Evolutionary conservation across 2,797 vertebrate species (phyloP), one percentile per base, ranked within the genome.

Genomic region (Epinephelus coioides): DNA sequence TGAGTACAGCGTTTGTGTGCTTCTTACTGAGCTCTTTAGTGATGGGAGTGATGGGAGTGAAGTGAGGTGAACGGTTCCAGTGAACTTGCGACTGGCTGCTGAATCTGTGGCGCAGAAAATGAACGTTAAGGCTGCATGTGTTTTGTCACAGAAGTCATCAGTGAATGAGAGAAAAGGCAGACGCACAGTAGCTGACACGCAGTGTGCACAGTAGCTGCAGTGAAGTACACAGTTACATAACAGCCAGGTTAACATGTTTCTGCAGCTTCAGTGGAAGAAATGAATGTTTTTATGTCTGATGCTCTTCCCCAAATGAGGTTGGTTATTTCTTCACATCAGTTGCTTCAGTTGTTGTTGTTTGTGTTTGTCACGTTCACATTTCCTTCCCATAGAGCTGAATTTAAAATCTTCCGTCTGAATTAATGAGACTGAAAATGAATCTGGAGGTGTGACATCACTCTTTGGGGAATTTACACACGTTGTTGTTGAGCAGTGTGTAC

Each of bases 1-100:
- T 86, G 64, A 88, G 87, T 85, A 64, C 60, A 40, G 10, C 14
- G 15, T 65, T 14, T 25, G 13, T 54, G 60, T 62, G 9, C 1
- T 50, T 69, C 4, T 18, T 18, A 11, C 23, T 43, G 11, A 27
- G n/a, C 10, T 27, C 21, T 21, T 46, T 18, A 15, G 13, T 61
- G n/a, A 25, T 6, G 34, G 6, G 23, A 15, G 13, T 61, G n/a
- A 25, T 6, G 34, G 6, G 23, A 57, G 12, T 47, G 9, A 3
- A 43, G 43, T 23, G 5, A 55, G 44, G 1, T 27, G 2, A 51
- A 1, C 6, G 19, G 3, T 49, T 55, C 0, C 17, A 4, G 21
- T 65, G 9, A 30, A 27, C 10, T 17, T 23, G 4, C 21, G 13
- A 38, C 3, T 25, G 4, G 0, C 14, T 55, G 34, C 21, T 38